Conservation (phyloP, 2,888 invertebrate genomes). For the Drosophila putrida region DNA sequence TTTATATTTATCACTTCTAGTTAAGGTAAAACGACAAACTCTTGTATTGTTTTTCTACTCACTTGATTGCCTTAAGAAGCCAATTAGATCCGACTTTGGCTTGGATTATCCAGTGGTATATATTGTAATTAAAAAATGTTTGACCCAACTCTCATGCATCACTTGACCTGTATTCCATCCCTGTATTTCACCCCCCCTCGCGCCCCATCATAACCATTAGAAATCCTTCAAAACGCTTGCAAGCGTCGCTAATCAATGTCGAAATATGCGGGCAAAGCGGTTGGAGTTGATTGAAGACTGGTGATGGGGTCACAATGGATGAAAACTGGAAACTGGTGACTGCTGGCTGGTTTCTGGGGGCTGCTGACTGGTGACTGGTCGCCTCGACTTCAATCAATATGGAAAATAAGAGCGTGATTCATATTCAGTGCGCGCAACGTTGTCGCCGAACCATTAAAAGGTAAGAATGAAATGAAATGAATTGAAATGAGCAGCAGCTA, state of each 20-base stretch:
- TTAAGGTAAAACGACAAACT: not conserved
- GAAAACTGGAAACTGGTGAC: not conserved
- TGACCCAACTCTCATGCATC: not conserved
- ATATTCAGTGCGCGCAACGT: constrained; percentile 70
- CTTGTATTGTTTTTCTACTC: not conserved
- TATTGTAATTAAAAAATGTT: constrained; percentile 59
- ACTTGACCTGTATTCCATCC: constrained; percentile 1
- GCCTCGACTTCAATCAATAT: constrained; percentile 67
- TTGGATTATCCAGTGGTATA: constrained; percentile 15
- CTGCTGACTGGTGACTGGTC: constrained; percentile 3
- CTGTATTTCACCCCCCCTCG: not conserved
- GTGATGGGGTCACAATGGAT: not conserved
- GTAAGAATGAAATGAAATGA: constrained; percentile 56
- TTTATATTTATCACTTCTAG: not conserved
- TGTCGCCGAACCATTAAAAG: constrained; percentile 55
- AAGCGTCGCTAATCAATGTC: constrained; percentile 52
- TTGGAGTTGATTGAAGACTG: constrained; percentile 1
- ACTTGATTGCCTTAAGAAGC: constrained; percentile 31
- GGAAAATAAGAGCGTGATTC: constrained; percentile 68
- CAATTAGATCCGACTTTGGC: constrained; percentile 48
- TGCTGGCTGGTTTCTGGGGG: not conserved
- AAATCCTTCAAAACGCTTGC: constrained; percentile 32
- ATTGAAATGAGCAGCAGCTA: constrained; percentile 55
- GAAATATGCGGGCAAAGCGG: constrained; percentile 44
- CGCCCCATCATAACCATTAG: constrained; percentile 30